phyloP scores from a whole-genome alignment of 2,113 vertebrate genomes.

The Tetraodon nigroviridis region DNA sequence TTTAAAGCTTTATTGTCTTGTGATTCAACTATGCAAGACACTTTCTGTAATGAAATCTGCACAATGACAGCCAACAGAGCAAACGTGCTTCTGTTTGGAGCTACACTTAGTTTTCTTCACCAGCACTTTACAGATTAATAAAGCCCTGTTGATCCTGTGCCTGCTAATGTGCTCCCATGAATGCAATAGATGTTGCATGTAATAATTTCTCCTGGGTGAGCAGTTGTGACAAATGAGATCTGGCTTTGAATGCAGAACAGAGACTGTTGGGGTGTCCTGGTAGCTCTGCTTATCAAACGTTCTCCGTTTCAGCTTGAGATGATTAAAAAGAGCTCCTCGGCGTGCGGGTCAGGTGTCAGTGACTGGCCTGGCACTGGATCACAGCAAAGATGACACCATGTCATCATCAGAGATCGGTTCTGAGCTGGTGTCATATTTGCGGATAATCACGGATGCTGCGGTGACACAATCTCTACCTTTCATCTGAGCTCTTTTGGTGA shows the following conservation, averaged over 20 bases:
- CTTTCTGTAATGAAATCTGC: too few species aligned
- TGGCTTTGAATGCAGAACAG: slow-evolving; percentile 28
- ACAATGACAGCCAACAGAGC: too few species aligned
- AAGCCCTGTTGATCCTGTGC: slow-evolving; percentile 15
- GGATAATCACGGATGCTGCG: not conserved
- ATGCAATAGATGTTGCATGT: slow-evolving; percentile 54
- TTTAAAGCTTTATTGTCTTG: too few species aligned
- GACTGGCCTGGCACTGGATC: slow-evolving; percentile 32
- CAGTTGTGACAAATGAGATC: slow-evolving; percentile 55
- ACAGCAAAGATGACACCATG: slow-evolving; percentile 16
- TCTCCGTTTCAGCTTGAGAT: slow-evolving; percentile 22
- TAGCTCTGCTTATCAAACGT: slow-evolving; percentile 41
- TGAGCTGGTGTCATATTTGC: not conserved
- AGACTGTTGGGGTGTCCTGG: slow-evolving; percentile 27
- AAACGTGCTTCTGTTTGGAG: slow-evolving; percentile 5
- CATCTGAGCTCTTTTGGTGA: slow-evolving; percentile 39
- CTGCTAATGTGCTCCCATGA: slow-evolving; percentile 35
- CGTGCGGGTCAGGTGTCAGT: slow-evolving; percentile 19
- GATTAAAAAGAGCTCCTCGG: slow-evolving; percentile 39
- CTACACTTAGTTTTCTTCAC: slow-evolving; percentile 10
- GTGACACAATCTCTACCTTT: slow-evolving; percentile 32
- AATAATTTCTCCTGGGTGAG: slow-evolving; percentile 58
- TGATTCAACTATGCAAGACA: too few species aligned
- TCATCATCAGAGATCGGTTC: slow-evolving; percentile 6
- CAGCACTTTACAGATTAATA: slow-evolving; percentile 27